Evolutionary conservation across 1,140 invertebrate genomes (phyloP).

Genomic region (fruit fly (Drosophila melanogaster)): DNA sequence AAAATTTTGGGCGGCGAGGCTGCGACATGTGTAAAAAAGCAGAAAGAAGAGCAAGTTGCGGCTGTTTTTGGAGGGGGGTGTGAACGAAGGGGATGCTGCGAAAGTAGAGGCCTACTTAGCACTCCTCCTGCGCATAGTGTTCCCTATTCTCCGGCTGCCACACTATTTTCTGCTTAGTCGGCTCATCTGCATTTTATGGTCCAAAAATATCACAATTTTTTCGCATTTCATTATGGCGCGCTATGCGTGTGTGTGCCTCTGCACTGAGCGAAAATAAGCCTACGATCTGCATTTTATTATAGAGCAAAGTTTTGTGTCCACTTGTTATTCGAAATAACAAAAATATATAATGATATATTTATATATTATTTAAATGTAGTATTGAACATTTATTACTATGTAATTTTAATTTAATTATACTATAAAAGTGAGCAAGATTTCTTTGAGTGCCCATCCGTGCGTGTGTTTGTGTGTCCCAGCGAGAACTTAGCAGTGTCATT

Average conservation of each 20-base stretch:
- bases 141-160: conserved; percentile 40
- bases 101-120: conserved; percentile 58
- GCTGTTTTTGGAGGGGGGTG: conserved; percentile 7
- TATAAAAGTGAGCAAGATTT: conserved; percentile 10
- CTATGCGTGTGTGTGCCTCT: conserved; percentile 47
- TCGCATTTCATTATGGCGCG: conserved; percentile 74
- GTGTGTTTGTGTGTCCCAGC: conserved; percentile 35
- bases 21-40: conserved; percentile 51
- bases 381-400: too few species aligned
- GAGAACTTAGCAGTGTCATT: conserved; percentile 80
- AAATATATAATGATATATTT: too few species aligned
- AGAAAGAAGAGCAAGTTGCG: not conserved
- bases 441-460: conserved; percentile 3
- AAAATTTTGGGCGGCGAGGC: conserved; percentile 21
- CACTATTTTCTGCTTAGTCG: conserved; percentile 81
- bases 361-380: too few species aligned
- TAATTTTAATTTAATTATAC: too few species aligned
- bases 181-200: conserved; percentile 82
- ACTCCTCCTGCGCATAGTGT: conserved; percentile 5
- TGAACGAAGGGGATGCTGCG: not conserved
- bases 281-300: too few species aligned
- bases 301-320: too few species aligned
- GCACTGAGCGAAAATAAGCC: conserved; percentile 8
- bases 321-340: too few species aligned
- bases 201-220: conserved; percentile 82